Base-by-base conservation (phyloP, 2,888 invertebrate species). In the Drosophila borborema region DNA sequence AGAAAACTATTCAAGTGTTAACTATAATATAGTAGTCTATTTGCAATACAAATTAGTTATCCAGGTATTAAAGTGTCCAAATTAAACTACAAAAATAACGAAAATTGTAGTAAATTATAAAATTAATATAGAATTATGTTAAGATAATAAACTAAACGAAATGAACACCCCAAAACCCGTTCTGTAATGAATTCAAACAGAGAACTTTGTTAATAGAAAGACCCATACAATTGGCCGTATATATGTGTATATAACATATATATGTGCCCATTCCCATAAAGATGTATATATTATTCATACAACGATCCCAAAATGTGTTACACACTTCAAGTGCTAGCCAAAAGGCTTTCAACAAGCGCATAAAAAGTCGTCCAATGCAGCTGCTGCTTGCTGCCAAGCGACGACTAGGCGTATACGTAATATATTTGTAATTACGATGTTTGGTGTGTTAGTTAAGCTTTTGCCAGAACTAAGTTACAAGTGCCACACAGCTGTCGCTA, bases 361-460 rank as follows among this genome's bases (percentile, higher is more conserved):
- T 23, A 41, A 59, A 54, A 60, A 54, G 10, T 41, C 46, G 53
- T 23, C 36, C 36, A 10, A 16, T 20, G 46, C 72, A 72, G 63
- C 55, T 61, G 63, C 48, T 49, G 49, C 41, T 41, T 14, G 51
- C 51, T 51, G 51, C 36, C 63, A 45, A 34, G 56, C 40, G 67
- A 23, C 63, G 66, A 66, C 62, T 49, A 28, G 66, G 68, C 85
- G 85, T 84, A 86, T 83, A 72, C 75, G 85, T 75, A 75, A 82
- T 81, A 60, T 73, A 31, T 34, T 51, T 31, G 18, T 62, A 63
- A 75, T 62, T 71, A 40, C 12, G n/a, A 6, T 38, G 16, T 34
- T 20, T 6, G 23, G 45, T 31, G 41, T 49, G 49, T 14, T 20
- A 41, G 45, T 28, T 48, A 48, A 48, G 48, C 48, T 28, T 48